A percentile compares a stretch with the other conserved stretches of the same genome.
These are phyloP conservation scores for Ichneumoninae sp. DNA, from an alignment of 2,888 invertebrate genomes.

Conservation along the genomic window DNA sequence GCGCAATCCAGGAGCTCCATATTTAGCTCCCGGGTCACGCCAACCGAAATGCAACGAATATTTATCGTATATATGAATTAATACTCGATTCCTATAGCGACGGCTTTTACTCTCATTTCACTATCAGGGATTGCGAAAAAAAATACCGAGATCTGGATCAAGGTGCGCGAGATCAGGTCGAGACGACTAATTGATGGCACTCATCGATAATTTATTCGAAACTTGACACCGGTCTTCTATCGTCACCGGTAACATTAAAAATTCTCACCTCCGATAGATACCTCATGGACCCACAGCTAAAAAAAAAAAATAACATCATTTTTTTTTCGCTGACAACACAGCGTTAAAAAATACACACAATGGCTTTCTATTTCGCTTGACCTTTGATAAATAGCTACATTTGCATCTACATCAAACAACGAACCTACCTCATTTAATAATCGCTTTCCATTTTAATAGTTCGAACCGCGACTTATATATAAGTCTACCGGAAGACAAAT, in stretches of 20 bases:
- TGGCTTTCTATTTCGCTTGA: too few relatives aligned
- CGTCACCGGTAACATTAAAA: background rate
- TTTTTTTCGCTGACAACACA: background rate
- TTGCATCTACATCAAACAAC: too few relatives aligned
- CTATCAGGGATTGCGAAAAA: background rate
- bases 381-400: too few relatives aligned
- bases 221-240: background rate
- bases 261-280: background rate
- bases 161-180: slow-evolving; percentile 6
- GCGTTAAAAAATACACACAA: background rate
- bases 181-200: background rate
- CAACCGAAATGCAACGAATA: slow-evolving; percentile 11
- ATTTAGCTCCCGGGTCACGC: slow-evolving; percentile 21
- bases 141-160: slow-evolving; percentile 16
- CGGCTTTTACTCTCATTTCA: background rate
- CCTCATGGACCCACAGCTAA: background rate
- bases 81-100: slow-evolving; percentile 9
- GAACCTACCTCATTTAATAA: too few relatives aligned
- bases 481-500: background rate
- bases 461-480: background rate
- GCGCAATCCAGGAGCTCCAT: slow-evolving; percentile 13
- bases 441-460: background rate
- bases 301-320: background rate
- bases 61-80: slow-evolving; percentile 15
- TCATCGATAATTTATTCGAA: background rate